phyloP scores from a whole-genome alignment of 2,797 vertebrate species.

The Euphonia xanthogaster region DNA sequence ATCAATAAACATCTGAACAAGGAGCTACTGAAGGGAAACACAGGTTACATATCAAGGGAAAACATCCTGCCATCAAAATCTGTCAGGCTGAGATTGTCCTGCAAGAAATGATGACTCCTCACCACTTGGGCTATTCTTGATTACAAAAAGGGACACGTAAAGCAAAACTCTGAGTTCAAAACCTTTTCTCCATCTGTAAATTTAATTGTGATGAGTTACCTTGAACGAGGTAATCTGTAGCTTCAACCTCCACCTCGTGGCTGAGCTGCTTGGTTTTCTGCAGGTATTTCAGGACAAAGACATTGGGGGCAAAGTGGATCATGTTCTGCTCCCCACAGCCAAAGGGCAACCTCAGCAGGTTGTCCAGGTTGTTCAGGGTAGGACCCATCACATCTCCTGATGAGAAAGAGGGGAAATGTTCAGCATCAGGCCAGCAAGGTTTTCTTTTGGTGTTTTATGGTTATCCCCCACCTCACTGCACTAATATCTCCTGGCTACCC shows the following conservation, averaged over 20 bases:
- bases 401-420: background rate
- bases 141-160: background rate
- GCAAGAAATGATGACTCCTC: background rate
- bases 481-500: background rate
- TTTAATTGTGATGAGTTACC: constrained; percentile 65
- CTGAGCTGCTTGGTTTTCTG: constrained; percentile 91
- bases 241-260: constrained; percentile 86
- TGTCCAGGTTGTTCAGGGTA: constrained; percentile 89
- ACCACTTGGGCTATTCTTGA: background rate
- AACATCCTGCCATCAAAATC: background rate
- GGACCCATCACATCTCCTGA: constrained; percentile 95
- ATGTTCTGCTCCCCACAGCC: constrained; percentile 98
- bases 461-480: background rate
- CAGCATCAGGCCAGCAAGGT: background rate
- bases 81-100: background rate
- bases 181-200: background rate
- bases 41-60: background rate
- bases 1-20: background rate
- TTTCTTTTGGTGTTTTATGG: background rate
- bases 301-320: constrained; percentile 95
- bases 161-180: background rate
- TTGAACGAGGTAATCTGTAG: constrained; percentile 90
- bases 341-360: constrained; percentile 88
- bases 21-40: background rate
- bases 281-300: constrained; percentile 94